Conservation (phyloP, 2,113 vertebrate genomes). For the Budorcas taxicolor region DNA sequence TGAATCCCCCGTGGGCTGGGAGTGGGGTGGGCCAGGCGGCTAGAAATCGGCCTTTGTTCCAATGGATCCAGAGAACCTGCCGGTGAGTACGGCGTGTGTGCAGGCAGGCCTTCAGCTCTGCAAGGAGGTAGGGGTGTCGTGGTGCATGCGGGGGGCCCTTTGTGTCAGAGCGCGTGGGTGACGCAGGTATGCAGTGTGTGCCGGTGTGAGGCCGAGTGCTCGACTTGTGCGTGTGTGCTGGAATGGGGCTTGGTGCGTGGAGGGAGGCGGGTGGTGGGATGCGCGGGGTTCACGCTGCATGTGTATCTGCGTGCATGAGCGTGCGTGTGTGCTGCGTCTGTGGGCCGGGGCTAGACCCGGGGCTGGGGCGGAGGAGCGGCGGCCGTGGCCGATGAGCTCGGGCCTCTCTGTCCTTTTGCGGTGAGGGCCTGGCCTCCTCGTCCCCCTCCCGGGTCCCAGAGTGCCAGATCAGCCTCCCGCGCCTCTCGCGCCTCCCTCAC, state of each 20-base stretch:
- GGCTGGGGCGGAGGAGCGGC: neutral
- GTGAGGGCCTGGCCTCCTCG: neutral
- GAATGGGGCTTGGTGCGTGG: neutral
- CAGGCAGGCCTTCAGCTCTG: neutral
- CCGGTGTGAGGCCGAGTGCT: neutral
- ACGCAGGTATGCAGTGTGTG: neutral
- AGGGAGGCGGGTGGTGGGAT: neutral
- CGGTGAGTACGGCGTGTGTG: slow-evolving; percentile 48
- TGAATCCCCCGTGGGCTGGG: slow-evolving; percentile 34
- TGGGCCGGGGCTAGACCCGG: neutral
- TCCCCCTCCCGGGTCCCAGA: neutral
- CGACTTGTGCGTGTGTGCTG: no score
- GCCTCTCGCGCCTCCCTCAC: neutral
- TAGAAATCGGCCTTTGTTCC: neutral
- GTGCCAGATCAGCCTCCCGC: neutral
- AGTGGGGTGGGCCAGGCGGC: neutral
- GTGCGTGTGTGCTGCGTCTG: fast-evolving
- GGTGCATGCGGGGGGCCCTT: neutral
- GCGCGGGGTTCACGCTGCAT: neutral
- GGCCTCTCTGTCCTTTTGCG: neutral
- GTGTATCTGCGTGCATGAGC: neutral
- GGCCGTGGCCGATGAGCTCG: neutral
- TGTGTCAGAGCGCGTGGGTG: neutral
- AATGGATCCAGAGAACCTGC: slow-evolving; percentile 81
- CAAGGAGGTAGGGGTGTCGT: neutral